Conservation (phyloP, 2,113 vertebrate species). For the Salvelinus namaycush region DNA sequence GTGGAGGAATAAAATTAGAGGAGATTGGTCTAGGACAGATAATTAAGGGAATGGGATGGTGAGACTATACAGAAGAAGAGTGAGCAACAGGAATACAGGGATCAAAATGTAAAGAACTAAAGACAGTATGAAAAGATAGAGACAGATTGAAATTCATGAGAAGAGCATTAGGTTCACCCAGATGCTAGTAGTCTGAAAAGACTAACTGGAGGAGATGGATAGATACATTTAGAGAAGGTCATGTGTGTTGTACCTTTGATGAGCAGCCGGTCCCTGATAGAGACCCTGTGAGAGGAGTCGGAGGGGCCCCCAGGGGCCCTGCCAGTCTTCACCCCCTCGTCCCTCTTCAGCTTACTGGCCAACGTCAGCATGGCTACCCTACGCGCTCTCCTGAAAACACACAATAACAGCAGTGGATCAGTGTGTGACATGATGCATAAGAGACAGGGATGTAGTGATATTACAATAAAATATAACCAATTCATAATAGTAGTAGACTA, state of each 20-base stretch:
- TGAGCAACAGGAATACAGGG: no score
- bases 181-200: neutral
- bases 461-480: no score
- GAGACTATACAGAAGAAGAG: neutral
- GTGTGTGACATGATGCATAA: neutral
- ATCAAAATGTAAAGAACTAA: neutral
- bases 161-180: neutral
- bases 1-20: neutral
- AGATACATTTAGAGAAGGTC: no score
- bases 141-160: constrained; percentile 10
- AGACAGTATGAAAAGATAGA: neutral
- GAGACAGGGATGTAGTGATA: neutral
- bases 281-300: constrained; percentile 89
- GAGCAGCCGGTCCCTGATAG: constrained; percentile 91
- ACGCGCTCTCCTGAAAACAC: constrained; percentile 37
- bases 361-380: constrained; percentile 89
- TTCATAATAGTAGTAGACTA: no score
- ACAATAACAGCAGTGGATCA: constrained; percentile 3
- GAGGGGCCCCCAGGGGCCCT: constrained; percentile 74
- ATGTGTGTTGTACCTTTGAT: constrained; percentile 85
- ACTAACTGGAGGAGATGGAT: no score
- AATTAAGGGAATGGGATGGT: neutral
- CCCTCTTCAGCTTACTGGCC: constrained; percentile 94
- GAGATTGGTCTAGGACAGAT: neutral
- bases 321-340: constrained; percentile 86